phyloP scores from a whole-genome alignment of 2,113 vertebrate genomes.

The Pseudopodoces humilis region DNA sequence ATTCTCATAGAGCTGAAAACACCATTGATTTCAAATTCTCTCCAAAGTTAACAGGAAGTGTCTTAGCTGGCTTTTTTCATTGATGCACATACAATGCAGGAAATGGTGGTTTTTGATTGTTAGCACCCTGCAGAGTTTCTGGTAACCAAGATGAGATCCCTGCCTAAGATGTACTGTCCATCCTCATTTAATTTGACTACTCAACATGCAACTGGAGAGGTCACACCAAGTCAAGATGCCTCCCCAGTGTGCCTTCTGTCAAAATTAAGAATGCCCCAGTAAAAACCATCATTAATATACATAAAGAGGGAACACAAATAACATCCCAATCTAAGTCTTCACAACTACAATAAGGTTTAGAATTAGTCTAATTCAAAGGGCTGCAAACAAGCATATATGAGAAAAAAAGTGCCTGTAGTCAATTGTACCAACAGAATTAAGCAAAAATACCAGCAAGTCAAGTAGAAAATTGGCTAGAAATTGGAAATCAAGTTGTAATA shows the following conservation, averaged over 20 bases:
- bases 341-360: background rate
- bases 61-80: background rate
- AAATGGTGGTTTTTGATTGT: background rate
- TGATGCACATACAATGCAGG: background rate
- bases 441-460: background rate
- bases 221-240: background rate
- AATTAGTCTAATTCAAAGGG: background rate
- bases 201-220: background rate
- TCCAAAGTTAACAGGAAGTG: background rate
- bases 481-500: slow-evolving; percentile 28
- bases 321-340: background rate
- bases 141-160: background rate
- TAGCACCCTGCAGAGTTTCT: background rate
- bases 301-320: background rate
- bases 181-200: background rate
- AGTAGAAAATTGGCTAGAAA: slow-evolving; percentile 29
- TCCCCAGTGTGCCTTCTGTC: background rate
- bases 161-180: background rate
- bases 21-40: background rate
- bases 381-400: background rate
- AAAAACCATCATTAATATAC: background rate
- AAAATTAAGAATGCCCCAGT: background rate
- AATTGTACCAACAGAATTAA: background rate
- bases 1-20: background rate
- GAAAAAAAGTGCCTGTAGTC: background rate